A percentile compares a stretch with the other conserved stretches of the same genome.
Conservation (phyloP, 2,113 vertebrate species). For the Zosterops japonicus region DNA sequence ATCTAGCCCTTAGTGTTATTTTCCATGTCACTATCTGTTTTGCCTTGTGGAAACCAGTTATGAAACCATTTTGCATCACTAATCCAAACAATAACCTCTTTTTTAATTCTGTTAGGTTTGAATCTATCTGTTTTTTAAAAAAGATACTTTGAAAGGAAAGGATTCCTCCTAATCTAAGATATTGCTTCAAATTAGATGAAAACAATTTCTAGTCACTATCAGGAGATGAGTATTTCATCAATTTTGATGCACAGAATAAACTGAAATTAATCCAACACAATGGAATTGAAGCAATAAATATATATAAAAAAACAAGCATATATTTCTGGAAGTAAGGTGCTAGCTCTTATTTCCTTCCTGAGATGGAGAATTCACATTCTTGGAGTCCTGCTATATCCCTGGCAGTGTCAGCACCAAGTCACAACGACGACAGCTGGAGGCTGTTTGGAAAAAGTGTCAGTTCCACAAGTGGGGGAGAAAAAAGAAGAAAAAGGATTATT, state of each 20-base stretch:
- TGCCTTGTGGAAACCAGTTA: constrained; percentile 10
- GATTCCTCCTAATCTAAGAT: background rate
- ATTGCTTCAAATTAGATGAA: background rate
- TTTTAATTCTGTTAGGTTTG: background rate
- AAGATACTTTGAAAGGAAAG: background rate
- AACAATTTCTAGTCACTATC: background rate
- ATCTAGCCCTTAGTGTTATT: constrained; percentile 15
- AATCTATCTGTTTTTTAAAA: background rate
- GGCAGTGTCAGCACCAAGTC: background rate
- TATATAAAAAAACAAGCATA: background rate
- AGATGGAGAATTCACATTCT: background rate
- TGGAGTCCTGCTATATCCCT: background rate
- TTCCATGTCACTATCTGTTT: constrained; percentile 37
- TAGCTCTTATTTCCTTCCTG: background rate
- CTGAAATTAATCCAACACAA: background rate
- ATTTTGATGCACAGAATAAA: background rate
- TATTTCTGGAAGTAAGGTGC: background rate
- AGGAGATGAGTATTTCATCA: background rate
- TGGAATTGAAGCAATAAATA: background rate
- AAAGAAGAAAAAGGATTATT: background rate
- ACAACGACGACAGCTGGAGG: background rate
- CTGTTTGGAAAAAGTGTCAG: background rate
- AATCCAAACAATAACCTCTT: constrained; percentile 3
- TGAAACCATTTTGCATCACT: constrained; percentile 7
- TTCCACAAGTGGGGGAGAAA: background rate